phyloP scores from a whole-genome alignment of 2,888 invertebrate genomes.

The Pyrrhia umbra region DNA sequence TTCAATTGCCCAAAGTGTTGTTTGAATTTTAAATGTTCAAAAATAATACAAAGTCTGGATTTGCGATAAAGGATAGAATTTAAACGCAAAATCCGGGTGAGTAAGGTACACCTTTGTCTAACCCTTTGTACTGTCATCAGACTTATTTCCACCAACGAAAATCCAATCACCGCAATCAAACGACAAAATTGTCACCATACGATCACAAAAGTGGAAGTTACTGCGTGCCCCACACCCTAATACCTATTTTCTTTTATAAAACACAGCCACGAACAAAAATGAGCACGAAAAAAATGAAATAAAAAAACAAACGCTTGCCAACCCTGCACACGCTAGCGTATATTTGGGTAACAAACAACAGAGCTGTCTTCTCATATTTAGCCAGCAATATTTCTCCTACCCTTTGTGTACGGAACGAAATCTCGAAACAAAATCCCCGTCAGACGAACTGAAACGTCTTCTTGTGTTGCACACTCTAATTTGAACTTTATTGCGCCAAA shows the following conservation, averaged over 20 bases:
- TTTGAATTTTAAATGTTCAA: too few relatives aligned
- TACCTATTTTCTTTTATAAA: constrained; percentile 3
- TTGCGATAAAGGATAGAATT: too few relatives aligned
- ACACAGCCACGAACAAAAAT: constrained; percentile 4
- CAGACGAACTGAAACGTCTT: constrained; percentile 65
- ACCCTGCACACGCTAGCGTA: constrained; percentile 62
- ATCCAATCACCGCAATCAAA: not conserved
- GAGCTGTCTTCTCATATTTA: constrained; percentile 74
- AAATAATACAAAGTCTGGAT: too few relatives aligned
- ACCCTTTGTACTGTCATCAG: too few relatives aligned
- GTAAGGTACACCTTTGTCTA: too few relatives aligned
- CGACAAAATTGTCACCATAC: not conserved
- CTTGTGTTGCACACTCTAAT: constrained; percentile 45
- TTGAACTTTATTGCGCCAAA: constrained; percentile 34
- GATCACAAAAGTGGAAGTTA: not conserved
- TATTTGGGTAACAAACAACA: constrained; percentile 73
- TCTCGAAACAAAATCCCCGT: constrained; percentile 71
- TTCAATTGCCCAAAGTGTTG: too few relatives aligned
- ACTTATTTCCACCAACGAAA: not conserved
- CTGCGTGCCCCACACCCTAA: not conserved
- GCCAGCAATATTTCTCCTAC: constrained; percentile 75
- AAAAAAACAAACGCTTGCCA: constrained; percentile 21
- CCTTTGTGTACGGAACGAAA: constrained; percentile 71
- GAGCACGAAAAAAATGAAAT: constrained; percentile 10
- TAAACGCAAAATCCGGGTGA: too few relatives aligned